phyloP scores from a whole-genome alignment of 2,888 invertebrate genomes.

The Amphipoea oculea region DNA sequence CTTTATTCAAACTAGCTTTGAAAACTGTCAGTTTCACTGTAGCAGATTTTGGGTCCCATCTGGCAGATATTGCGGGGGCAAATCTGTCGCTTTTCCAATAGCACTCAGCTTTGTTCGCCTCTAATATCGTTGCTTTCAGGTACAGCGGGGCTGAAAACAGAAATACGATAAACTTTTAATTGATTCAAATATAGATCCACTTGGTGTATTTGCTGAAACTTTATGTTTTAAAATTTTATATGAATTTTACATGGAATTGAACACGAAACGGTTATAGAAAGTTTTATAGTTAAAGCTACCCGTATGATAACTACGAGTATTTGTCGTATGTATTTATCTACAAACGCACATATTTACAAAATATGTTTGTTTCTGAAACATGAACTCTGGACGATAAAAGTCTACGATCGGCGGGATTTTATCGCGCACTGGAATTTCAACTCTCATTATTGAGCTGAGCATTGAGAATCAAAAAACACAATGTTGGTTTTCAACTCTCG shows the following conservation, averaged over 20 bases:
- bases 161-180: slow-evolving; percentile 45
- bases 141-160: slow-evolving; percentile 92
- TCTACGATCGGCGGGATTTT: no score
- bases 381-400: neutral
- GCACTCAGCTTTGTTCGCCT: slow-evolving; percentile 91
- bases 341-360: neutral
- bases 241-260: slow-evolving; percentile 17
- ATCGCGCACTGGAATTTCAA: no score
- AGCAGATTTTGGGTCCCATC: slow-evolving; percentile 92
- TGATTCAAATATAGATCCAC: slow-evolving; percentile 3
- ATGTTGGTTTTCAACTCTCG: no score
- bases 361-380: neutral
- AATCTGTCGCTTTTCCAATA: slow-evolving; percentile 94
- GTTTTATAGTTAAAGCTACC: neutral
- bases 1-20: slow-evolving; percentile 91
- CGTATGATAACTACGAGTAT: neutral
- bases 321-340: neutral
- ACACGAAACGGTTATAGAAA: neutral
- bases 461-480: no score
- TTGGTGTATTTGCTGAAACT: slow-evolving; percentile 1
- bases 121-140: slow-evolving; percentile 94
- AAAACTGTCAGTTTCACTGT: slow-evolving; percentile 91
- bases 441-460: no score
- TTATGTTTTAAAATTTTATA: slow-evolving; percentile 2
- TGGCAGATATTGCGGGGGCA: slow-evolving; percentile 93